Evolutionary conservation across 2,888 invertebrate species (phyloP), one percentile per base, ranked within the genome.

Genomic region (Barypeithes pellucidus): DNA sequence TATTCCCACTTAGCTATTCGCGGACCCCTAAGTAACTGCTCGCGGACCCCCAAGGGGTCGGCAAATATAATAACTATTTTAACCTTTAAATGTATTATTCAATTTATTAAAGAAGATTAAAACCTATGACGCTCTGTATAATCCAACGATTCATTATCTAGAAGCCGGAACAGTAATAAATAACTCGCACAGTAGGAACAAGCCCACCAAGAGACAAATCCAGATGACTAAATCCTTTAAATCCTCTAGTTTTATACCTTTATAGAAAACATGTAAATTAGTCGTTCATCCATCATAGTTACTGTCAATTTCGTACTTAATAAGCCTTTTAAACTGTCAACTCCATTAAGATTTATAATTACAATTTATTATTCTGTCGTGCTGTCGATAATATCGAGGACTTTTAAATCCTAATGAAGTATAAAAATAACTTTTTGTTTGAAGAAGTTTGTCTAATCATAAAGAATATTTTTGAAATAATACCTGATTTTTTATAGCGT

Each of bases 281-380:
- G 72, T 67, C 67, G 54, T 45, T 67, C 62, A 72, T 72, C 72
- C 67, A 72, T 72, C 72, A 72, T 67, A 24, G 72, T 72, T 67
- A 54, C 62, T 54, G 72, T 72, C 72, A 67, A 47, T 66, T 72
- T 61, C 50, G 72, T 67, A 67, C 62, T 67, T 72, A 72, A 72
- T 72, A 67, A 67, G 67, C 67, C 67, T 72, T 72, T 67, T 67
- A 72, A 72, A 54, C 24, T 72, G 72, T 72, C 72, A 72, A 57
- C 24, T 67, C 72, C 29, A 62, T 72, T 72, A 72, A 72, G 72
- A 72, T 72, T 72, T 72, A 72, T 67, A 62, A 63, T 72, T 62
- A 72, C 67, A 67, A 72, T 72, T 67, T 67, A 72, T 72, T 72
- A 72, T 63, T 33, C 41, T 60, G 60, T 36, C 60, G 41, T n/a